Base-by-base conservation (phyloP, 2,888 invertebrate genomes). In the Drosophila birchii region DNA sequence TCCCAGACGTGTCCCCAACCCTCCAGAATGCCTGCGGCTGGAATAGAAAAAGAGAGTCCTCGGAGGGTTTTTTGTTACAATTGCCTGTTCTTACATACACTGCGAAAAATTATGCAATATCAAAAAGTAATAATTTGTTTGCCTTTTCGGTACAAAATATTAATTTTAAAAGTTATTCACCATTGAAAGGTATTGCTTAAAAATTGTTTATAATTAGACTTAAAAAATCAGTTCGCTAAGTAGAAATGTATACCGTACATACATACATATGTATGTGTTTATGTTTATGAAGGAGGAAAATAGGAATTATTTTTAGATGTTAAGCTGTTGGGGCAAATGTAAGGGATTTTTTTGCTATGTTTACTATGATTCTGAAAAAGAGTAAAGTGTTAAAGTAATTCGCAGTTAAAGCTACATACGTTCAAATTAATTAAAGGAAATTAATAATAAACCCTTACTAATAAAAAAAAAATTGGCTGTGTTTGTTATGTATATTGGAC, bases 21-120 rank as follows among this genome's bases (percentile, higher is more conserved):
- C 72, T 14, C 23, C 14, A 18, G 39, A 58, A 45, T 58, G 67
- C 72, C 67, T 71, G 72, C 39, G 73, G 67, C 72, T 29, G 45
- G 26, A 26, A 67, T 38, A 38, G 55, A 43, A 64, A 36, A 44
- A 68, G 36, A 36, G 49, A 43, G 68, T 36, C 44, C 41, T 69
- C 26, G 14, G 45, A 29, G 7, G 60, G 72, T 23, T 72, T 69
- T 72, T 39, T 72, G 60, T 68, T 72, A 38, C 68, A 51, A 43
- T 51, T 43, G 59, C 58, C 71, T 23, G 16, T 12, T 26, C 32
- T 1, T 71, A 34, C 39, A 5, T 67, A n/a, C 57, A 47, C 44
- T 44, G 23, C 6, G 26, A n/a, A 38, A 59, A 59, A 53, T 18
- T 11, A 3, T 6, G 43, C 12, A 20, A 29, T 29, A 1, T 7